These are phyloP conservation scores for Sebastes nivosus DNA, from an alignment of 2,797 vertebrate species.

Conservation along the genomic window DNA sequence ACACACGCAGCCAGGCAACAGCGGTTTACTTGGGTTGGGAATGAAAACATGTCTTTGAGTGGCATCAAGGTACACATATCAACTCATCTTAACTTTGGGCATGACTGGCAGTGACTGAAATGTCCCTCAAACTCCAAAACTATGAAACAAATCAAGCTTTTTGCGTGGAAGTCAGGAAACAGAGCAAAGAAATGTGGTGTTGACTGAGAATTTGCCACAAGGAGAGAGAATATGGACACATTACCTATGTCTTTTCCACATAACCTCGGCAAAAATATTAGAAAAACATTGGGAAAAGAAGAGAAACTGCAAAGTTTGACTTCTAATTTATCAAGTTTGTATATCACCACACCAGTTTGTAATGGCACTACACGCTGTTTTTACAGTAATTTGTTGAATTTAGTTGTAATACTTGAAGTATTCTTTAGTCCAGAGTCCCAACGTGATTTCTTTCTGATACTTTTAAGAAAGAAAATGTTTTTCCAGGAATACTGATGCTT, in stretches of 20 bases:
- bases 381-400: not conserved
- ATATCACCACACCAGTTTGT: not conserved
- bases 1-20: not conserved
- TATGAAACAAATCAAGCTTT: not conserved
- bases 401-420: not conserved
- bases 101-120: not conserved
- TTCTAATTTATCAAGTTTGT: not conserved
- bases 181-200: not conserved
- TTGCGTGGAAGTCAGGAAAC: not conserved
- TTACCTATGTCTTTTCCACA: not conserved
- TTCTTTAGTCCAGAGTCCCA: not conserved
- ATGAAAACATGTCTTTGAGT: not conserved
- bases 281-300: not conserved
- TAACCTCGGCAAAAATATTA: not conserved
- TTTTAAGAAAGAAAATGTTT: not conserved
- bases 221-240: not conserved
- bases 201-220: not conserved
- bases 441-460: not conserved
- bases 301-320: not conserved
- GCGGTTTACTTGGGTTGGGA: not conserved
- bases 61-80: conserved; percentile 17
- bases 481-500: conserved; percentile 26
- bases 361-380: not conserved
- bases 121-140: not conserved
- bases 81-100: not conserved